Base-by-base conservation (phyloP, 2,888 invertebrate species). In the Acleris holmiana region DNA sequence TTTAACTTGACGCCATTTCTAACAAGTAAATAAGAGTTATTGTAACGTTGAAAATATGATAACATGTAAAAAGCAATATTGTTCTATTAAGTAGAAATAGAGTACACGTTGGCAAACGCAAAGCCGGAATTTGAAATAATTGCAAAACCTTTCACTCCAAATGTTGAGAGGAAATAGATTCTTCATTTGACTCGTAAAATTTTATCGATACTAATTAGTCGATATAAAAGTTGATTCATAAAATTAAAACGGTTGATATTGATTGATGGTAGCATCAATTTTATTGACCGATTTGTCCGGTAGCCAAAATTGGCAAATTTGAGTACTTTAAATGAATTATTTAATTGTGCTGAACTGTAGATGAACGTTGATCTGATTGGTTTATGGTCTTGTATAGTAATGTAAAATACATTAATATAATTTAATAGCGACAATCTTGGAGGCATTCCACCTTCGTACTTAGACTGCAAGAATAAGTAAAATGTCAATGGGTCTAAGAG, bases 221-320 rank as follows among this genome's bases (percentile, higher is more conserved):
- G 48, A 29, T 49, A 47, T 53, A 63, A 63, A 63, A 63, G 63
- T 57, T n/a, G 57, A 46, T 46, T 19, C 23, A 53, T 51, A 40
- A 19, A 57, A 59, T 41, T 15, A 25, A 56, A 47, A 51, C 23
- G 23, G 46, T 57, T 57, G 8, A 51, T 67, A 71, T 71, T 67
- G 65, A 63, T 66, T 70, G 62, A 68, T 62, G 50, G 62, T 46
- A 35, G 67, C 35, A 49, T 64, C 65, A 57, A 66, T 65, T 64
- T 48, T 58, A 69, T 72, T 35, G 64, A 67, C 41, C 10, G 23
- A 58, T 35, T 63, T 57, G 50, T 51, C 56, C 57, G 63, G 44
- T 53, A 40, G 21, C 40, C 15, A n/a, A 55, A 25, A 53, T 25
- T 40, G 47, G 40, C 53, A 67, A 67, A 62, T 63, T 10, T 44